Conservation (phyloP, 2,888 invertebrate genomes). For the Stegophylla sp. region DNA sequence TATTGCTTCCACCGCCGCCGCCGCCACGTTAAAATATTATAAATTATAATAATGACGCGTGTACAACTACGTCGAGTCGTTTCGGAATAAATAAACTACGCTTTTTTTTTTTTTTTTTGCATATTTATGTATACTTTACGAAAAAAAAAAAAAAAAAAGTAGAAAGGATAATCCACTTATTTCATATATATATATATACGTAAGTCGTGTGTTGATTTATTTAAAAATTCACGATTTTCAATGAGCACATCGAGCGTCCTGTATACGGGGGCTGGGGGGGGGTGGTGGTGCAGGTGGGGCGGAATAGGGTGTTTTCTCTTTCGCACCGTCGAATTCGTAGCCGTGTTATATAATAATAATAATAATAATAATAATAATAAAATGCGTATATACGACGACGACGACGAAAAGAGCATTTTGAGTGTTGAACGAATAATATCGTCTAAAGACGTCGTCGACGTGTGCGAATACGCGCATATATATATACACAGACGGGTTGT, state of each 20-base stretch:
- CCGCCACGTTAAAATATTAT: background rate
- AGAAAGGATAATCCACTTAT: constrained; percentile 25
- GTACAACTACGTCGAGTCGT: too few relatives aligned
- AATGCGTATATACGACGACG: background rate
- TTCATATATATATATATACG: background rate
- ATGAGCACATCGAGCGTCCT: background rate
- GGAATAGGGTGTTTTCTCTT: constrained; percentile 15
- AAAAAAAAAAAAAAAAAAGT: background rate
- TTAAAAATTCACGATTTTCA: constrained; percentile 50
- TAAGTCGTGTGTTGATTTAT: constrained; percentile 44
- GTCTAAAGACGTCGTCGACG: constrained; percentile 8
- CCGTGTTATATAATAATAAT: background rate
- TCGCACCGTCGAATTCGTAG: constrained; percentile 55
- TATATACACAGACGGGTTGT: constrained; percentile 31
- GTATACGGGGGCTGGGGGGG: background rate
- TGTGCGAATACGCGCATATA: background rate
- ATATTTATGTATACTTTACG: background rate
- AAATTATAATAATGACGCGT: too few relatives aligned
- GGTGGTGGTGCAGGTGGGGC: background rate
- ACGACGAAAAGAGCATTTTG: constrained; percentile 45
- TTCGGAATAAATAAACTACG: background rate
- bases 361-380: too few relatives aligned
- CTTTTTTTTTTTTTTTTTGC: background rate
- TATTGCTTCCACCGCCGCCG: too few relatives aligned
- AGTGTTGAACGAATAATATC: constrained; percentile 39